Evolutionary conservation across 2,888 invertebrate genomes (phyloP).

Genomic region (Pollenia amentaria): DNA sequence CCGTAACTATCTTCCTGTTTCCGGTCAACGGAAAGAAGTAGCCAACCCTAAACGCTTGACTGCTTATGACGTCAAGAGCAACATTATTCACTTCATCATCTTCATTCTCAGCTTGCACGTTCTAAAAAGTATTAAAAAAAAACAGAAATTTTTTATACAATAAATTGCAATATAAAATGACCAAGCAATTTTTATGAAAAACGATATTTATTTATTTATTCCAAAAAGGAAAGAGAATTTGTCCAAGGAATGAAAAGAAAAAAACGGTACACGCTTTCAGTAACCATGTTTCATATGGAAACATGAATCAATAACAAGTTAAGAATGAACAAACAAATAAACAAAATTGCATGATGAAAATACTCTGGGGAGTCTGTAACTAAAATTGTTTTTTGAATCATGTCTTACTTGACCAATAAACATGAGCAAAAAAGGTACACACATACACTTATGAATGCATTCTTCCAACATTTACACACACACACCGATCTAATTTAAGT

Average conservation of each 20-base stretch:
- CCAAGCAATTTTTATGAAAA: slow-evolving; percentile 75
- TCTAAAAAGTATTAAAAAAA: slow-evolving; percentile 22
- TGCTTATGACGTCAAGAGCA: slow-evolving; percentile 64
- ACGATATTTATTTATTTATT: slow-evolving; percentile 72
- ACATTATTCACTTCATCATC: slow-evolving; percentile 42
- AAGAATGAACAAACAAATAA: slow-evolving; percentile 45
- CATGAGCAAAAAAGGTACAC: slow-evolving; percentile 55
- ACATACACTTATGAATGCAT: slow-evolving; percentile 14
- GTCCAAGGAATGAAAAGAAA: slow-evolving; percentile 8
- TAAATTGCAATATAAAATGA: slow-evolving; percentile 75
- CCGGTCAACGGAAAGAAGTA: slow-evolving; percentile 55
- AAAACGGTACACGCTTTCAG: slow-evolving; percentile 53
- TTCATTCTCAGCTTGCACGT: slow-evolving; percentile 5
- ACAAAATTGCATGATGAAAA: slow-evolving; percentile 42
- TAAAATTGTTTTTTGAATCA: slow-evolving; percentile 52
- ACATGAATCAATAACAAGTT: slow-evolving; percentile 74
- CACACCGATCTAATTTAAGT: slow-evolving; percentile 1
- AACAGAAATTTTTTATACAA: slow-evolving; percentile 53
- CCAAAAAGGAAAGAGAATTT: slow-evolving; percentile 20
- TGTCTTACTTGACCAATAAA: slow-evolving; percentile 71
- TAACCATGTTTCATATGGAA: slow-evolving; percentile 59
- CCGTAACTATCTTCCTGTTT: slow-evolving; percentile 65
- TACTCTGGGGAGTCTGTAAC: slow-evolving; percentile 66
- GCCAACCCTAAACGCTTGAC: slow-evolving; percentile 60
- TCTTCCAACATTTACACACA: slow-evolving; percentile 1